Evolutionary conservation across 2,113 vertebrate species (phyloP).

Genomic region (Cranoglanis bouderius): DNA sequence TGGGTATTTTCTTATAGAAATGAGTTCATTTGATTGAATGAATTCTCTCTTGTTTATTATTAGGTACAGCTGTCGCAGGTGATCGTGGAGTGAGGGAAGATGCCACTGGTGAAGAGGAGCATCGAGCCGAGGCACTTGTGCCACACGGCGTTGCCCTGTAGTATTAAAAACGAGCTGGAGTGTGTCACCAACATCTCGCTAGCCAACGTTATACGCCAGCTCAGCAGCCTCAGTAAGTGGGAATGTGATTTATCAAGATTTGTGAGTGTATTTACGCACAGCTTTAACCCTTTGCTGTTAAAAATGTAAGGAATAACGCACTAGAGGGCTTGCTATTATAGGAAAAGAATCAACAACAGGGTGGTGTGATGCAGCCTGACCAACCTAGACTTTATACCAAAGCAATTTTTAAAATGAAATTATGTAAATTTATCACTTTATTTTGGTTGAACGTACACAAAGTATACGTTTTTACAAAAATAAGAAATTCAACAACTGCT

Average conservation of each 20-base stretch:
- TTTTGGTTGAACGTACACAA: not conserved
- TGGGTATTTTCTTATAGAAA: not conserved
- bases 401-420: not conserved
- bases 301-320: not conserved
- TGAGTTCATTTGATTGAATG: not conserved
- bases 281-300: not conserved
- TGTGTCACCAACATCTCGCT: slow-evolving; percentile 98
- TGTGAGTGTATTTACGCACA: not conserved
- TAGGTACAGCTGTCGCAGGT: slow-evolving; percentile 67
- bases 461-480: not conserved
- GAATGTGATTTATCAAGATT: not conserved
- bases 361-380: too few species aligned
- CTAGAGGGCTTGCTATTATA: too few species aligned
- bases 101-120: slow-evolving; percentile 97
- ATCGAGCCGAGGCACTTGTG: slow-evolving; percentile 98
- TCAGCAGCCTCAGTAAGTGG: slow-evolving; percentile 95
- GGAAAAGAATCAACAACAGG: too few species aligned
- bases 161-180: slow-evolving; percentile 96
- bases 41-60: not conserved
- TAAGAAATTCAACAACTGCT: not conserved
- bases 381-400: not conserved
- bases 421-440: not conserved
- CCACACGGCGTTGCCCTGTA: slow-evolving; percentile 91
- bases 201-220: slow-evolving; percentile 97
- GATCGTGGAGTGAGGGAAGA: slow-evolving; percentile 71